Evolutionary conservation across 2,888 invertebrate species (phyloP).

Genomic region (Amiota mariae): DNA sequence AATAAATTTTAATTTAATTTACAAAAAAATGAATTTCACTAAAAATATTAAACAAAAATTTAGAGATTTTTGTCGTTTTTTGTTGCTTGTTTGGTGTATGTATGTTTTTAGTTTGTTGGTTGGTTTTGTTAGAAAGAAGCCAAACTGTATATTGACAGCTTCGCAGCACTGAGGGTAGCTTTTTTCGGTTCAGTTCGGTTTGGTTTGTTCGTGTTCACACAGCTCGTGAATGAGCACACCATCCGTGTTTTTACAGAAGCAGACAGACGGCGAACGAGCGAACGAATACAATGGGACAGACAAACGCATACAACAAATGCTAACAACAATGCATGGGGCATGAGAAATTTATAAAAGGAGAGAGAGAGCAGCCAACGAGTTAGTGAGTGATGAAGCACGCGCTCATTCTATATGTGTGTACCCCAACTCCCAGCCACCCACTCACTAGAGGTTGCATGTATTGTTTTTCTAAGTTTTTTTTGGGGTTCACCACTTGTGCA

Average conservation of each 20-base stretch:
- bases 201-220: constrained; percentile 48
- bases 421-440: not conserved
- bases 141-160: constrained; percentile 74
- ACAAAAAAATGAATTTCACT: constrained; percentile 25
- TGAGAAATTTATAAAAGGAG: not conserved
- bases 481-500: not conserved
- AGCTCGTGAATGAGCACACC: not conserved
- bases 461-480: not conserved
- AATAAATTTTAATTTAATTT: not conserved
- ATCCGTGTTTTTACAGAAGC: not conserved
- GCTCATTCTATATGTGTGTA: not conserved
- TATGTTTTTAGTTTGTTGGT: constrained; percentile 62
- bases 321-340: too few species aligned
- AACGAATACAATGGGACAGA: not conserved
- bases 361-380: constrained; percentile 6
- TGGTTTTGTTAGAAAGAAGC: constrained; percentile 69
- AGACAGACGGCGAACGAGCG: not conserved
- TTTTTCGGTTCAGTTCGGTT: constrained; percentile 46
- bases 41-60: constrained; percentile 18
- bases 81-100: constrained; percentile 30
- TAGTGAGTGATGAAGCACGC: not conserved
- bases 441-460: not conserved
- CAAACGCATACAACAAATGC: not conserved
- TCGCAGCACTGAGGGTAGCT: constrained; percentile 69
- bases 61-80: constrained; percentile 30